These are phyloP conservation scores for Aspidoscelis tigris DNA, from an alignment of 2,113 vertebrate species.

Conservation along the genomic window DNA sequence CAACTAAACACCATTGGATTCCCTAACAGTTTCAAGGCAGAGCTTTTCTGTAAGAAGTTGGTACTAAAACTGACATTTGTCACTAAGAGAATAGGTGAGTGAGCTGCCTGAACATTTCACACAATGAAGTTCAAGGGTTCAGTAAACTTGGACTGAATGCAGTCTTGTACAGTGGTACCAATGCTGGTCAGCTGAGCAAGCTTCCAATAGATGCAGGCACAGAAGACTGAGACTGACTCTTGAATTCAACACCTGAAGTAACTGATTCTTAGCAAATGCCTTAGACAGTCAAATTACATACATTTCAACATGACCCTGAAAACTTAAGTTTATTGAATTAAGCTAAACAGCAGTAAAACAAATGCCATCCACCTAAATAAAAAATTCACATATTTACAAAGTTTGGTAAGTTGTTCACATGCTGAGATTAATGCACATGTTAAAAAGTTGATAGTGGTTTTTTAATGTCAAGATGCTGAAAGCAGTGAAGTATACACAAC, in stretches of 20 bases:
- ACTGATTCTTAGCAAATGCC: neutral
- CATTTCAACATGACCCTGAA: constrained; percentile 78
- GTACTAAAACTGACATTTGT: neutral
- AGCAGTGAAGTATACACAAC: constrained; percentile 70
- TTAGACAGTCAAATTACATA: constrained; percentile 50
- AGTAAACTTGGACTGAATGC: neutral
- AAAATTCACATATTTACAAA: constrained; percentile 82
- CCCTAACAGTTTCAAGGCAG: neutral
- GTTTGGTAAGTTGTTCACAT: constrained; percentile 77
- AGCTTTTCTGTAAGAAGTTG: neutral
- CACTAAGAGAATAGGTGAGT: too few species aligned
- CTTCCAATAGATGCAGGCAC: neutral
- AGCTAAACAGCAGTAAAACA: constrained; percentile 78
- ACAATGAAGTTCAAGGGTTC: neutral
- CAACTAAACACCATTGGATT: neutral
- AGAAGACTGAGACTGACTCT: neutral
- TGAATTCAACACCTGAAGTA: neutral
- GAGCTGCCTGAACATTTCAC: neutral
- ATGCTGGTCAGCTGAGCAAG: neutral
- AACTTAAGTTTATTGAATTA: constrained; percentile 83
- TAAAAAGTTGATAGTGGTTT: constrained; percentile 70
- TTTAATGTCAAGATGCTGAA: constrained; percentile 72
- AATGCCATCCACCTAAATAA: constrained; percentile 82
- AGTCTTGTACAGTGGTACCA: neutral
- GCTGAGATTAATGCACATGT: constrained; percentile 79